phyloP scores from a whole-genome alignment of 2,113 vertebrate species.

The Nerophis lumbriciformis region DNA sequence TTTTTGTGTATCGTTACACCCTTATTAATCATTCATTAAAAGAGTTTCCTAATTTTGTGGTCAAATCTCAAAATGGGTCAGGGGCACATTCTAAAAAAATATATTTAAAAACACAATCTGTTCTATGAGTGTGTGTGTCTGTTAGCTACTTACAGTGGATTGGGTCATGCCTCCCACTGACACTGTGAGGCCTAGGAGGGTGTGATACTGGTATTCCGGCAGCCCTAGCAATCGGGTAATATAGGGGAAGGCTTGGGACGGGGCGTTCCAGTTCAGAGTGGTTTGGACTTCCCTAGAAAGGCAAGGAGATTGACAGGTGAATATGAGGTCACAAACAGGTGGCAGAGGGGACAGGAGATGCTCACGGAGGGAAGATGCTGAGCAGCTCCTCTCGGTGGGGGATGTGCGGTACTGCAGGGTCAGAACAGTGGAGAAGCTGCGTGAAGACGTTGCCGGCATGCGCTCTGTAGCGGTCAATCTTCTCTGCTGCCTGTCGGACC shows the following conservation, averaged over 20 bases:
- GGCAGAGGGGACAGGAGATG: background rate
- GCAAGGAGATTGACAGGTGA: background rate
- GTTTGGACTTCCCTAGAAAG: constrained; percentile 69
- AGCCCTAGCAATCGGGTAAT: constrained; percentile 82
- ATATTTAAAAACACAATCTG: background rate
- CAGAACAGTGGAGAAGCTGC: constrained; percentile 74
- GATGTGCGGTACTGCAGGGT: constrained; percentile 79
- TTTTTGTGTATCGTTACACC: no score
- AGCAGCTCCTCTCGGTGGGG: constrained; percentile 83
- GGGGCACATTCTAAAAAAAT: no score
- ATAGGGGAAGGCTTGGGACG: constrained; percentile 85
- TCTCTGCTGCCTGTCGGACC: constrained; percentile 88
- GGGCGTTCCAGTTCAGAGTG: constrained; percentile 85
- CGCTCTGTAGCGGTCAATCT: constrained; percentile 89
- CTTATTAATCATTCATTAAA: no score
- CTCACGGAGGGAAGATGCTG: constrained; percentile 83
- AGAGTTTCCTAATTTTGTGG: no score
- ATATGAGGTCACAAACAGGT: background rate
- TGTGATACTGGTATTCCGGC: constrained; percentile 80
- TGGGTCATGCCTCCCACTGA: constrained; percentile 91
- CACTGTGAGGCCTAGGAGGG: constrained; percentile 85
- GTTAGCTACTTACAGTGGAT: constrained; percentile 79
- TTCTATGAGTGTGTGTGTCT: constrained; percentile 12
- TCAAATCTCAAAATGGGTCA: no score
- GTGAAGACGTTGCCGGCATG: constrained; percentile 84